phyloP scores from a whole-genome alignment of 1,140 invertebrate genomes.

The Leptopilina clavipes region DNA sequence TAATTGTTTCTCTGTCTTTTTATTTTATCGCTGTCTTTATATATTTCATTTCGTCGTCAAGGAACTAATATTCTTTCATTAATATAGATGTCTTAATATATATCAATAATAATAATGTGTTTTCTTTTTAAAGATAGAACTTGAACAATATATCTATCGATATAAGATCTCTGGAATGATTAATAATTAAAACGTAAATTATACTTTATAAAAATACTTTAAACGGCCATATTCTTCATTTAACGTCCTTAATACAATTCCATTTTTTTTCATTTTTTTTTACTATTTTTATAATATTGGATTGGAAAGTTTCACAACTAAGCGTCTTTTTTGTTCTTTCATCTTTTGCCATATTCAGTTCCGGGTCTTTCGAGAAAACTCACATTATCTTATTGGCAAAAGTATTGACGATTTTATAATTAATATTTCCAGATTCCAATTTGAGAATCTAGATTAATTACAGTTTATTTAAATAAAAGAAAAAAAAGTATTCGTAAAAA shows the following conservation, averaged over 20 bases:
- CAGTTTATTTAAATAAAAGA: too few species aligned
- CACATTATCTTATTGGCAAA: neutral
- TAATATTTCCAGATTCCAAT: too few species aligned
- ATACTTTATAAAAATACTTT: constrained; percentile 68
- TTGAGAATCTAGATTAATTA: too few species aligned
- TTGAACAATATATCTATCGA: constrained; percentile 36
- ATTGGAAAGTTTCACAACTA: neutral
- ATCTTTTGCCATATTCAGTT: constrained; percentile 29
- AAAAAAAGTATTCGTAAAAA: too few species aligned
- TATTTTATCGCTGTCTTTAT: constrained; percentile 30
- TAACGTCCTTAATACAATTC: constrained; percentile 42
- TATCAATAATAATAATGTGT: neutral
- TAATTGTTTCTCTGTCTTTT: constrained; percentile 43
- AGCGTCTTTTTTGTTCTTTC: constrained; percentile 34
- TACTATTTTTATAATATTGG: constrained; percentile 28
- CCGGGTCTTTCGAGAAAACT: neutral
- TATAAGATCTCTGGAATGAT: constrained; percentile 42
- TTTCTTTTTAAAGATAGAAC: constrained; percentile 21
- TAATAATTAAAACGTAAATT: constrained; percentile 58
- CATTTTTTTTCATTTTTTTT: neutral
- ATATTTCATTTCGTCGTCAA: constrained; percentile 37
- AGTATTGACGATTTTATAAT: neutral
- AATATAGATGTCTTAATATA: neutral
- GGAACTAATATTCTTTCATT: constrained; percentile 47
- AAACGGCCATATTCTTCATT: constrained; percentile 54